Conservation (phyloP, 2,113 vertebrate species). For the Pan paniscus region DNA sequence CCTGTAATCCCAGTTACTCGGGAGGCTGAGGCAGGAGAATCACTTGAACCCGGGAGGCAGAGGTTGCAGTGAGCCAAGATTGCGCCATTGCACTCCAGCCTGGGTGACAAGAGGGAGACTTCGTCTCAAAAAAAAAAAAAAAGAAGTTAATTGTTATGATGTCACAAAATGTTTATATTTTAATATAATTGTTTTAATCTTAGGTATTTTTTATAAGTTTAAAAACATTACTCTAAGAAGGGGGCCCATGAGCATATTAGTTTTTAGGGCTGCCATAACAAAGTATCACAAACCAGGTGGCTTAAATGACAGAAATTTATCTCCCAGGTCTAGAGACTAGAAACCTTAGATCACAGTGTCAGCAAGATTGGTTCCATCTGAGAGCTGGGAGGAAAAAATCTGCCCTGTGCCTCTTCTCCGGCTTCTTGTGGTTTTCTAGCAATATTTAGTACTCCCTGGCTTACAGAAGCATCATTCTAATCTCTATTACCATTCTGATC, state of each 20-base stretch:
- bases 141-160: not conserved
- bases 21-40: too few relatives aligned
- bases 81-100: too few relatives aligned
- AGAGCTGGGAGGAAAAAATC: not conserved
- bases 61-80: too few relatives aligned
- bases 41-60: too few relatives aligned
- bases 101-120: too few relatives aligned
- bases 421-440: not conserved
- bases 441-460: not conserved
- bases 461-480: not conserved
- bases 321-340: not conserved
- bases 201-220: not conserved
- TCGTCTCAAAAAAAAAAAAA: too few relatives aligned
- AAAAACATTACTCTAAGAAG: not conserved
- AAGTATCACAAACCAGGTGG: not conserved
- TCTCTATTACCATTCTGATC: not conserved
- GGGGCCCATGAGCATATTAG: not conserved
- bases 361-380: not conserved
- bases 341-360: not conserved
- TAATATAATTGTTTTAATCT: not conserved
- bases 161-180: not conserved
- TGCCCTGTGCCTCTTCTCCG: too few relatives aligned
- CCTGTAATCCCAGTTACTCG: too few relatives aligned
- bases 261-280: not conserved
- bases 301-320: not conserved